phyloP scores from a whole-genome alignment of 92 coral and sea anemone species.

The Muricea muricata region DNA sequence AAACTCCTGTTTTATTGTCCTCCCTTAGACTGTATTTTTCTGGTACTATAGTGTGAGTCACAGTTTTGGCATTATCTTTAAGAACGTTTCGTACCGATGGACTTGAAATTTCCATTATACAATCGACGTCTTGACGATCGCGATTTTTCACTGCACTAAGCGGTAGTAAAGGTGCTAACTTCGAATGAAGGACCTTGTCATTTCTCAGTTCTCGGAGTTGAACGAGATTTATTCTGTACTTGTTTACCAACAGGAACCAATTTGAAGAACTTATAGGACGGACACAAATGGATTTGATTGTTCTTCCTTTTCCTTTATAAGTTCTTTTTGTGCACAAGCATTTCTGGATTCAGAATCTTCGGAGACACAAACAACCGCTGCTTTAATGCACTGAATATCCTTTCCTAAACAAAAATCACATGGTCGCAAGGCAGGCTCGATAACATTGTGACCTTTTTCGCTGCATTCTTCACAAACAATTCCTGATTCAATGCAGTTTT shows the following conservation, averaged over 20 bases:
- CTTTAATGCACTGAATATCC: constrained; percentile 70
- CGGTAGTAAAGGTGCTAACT: constrained; percentile 57
- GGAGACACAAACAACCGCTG: constrained; percentile 68
- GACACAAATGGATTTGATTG: constrained; percentile 48
- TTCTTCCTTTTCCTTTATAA: constrained; percentile 53
- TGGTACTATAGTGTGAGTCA: constrained; percentile 67
- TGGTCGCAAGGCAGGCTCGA: constrained; percentile 72
- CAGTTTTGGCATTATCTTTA: constrained; percentile 44
- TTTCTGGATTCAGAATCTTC: constrained; percentile 74
- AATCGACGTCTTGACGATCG: constrained; percentile 74
- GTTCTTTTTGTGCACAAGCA: constrained; percentile 68
- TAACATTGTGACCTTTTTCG: constrained; percentile 64
- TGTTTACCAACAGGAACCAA: constrained; percentile 63
- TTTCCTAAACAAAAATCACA: constrained; percentile 69
- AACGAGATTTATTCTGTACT: constrained; percentile 50
- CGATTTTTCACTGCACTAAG: constrained; percentile 65
- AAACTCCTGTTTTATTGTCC: constrained; percentile 68
- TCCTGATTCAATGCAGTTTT: constrained; percentile 47
- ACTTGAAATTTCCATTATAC: constrained; percentile 43
- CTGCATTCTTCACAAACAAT: constrained; percentile 66
- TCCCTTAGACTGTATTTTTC: constrained; percentile 70
- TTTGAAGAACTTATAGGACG: constrained; percentile 53
- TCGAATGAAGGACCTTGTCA: constrained; percentile 61
- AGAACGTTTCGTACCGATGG: constrained; percentile 53
- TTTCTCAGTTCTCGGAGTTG: constrained; percentile 63